Evolutionary conservation across 2,888 invertebrate genomes (phyloP), one percentile per base, ranked within the genome.

Genomic region (Acanthacorydalis orientalis): DNA sequence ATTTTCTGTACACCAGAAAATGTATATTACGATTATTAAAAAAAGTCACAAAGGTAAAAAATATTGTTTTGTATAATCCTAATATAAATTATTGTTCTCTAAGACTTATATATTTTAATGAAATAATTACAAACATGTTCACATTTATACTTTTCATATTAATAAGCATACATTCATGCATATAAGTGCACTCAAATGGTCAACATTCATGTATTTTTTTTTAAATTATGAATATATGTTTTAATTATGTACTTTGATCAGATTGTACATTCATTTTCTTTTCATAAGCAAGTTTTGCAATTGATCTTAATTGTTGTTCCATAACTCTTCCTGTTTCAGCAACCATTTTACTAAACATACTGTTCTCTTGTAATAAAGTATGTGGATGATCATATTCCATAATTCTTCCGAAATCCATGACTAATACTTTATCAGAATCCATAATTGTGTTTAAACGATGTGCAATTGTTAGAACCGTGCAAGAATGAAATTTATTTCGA

Each of bases 391-490:
- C 74, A 58, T 73, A 74, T 59, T 77, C 67, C 31, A 62, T 63
- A 16, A 72, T 60, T 39, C 58, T 53, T 0, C 78, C 78, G 16
- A 68, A 68, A 54, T 76, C 72, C 58, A 78, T 64, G 4, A 77
- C 75, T 52, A 77, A 57, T 49, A 83, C 77, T 64, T 78, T 75
- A 65, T 87, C 83, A 0, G 82, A 84, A 64, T 89, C 87, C 80
- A 88, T 86, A 44, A 89, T 81, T 0, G 88, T 88, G 58, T 88
- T 79, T 6, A 89, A 71, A 37, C 87, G 73, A 64, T 88, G 87
- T 31, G 88, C 87, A 42, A 88, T 83, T 1, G 86, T 87, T 34
- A 88, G 71, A 14, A 88, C 85, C 0, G 86, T 86, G 60, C 85
- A 86, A 14, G 76, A 69, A 2, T 70, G 72, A 59, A 87, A 87